Percentiles rank a stretch among this genome's conserved stretches.
These are phyloP conservation scores for Camponotus fellah DNA, from an alignment of 2,888 invertebrate species.

Conservation along the genomic window DNA sequence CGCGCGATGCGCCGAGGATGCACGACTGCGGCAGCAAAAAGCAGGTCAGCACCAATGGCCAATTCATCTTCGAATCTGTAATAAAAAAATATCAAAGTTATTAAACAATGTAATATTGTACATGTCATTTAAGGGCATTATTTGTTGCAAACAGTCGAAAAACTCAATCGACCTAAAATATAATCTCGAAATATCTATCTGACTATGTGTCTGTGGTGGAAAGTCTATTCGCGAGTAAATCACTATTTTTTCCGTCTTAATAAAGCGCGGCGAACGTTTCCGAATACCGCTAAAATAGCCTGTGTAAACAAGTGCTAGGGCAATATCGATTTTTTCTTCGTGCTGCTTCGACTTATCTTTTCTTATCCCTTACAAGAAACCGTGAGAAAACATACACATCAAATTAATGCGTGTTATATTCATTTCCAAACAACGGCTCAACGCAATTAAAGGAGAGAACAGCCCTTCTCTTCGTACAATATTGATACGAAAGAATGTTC, in stretches of 20 bases:
- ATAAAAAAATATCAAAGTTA: slow-evolving; percentile 29
- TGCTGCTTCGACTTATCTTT: slow-evolving; percentile 46
- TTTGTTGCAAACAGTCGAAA: not conserved
- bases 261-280: slow-evolving; percentile 46
- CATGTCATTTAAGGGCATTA: not conserved
- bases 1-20: slow-evolving; percentile 79
- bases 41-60: slow-evolving; percentile 81
- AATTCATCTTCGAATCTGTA: slow-evolving; percentile 82
- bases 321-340: slow-evolving; percentile 55
- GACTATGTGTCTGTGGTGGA: not conserved
- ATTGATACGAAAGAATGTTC: slow-evolving; percentile 20
- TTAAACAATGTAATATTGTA: slow-evolving; percentile 16
- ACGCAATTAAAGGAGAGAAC: slow-evolving; percentile 56
- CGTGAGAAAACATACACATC: slow-evolving; percentile 65
- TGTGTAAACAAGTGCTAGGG: slow-evolving; percentile 46
- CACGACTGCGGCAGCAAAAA: slow-evolving; percentile 80
- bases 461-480: slow-evolving; percentile 12
- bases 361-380: slow-evolving; percentile 40
- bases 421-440: slow-evolving; percentile 57
- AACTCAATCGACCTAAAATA: not conserved
- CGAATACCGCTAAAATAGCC: slow-evolving; percentile 24
- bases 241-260: not conserved
- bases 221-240: not conserved
- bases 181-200: not conserved
- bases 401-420: slow-evolving; percentile 64